Evolutionary conservation across 1,140 invertebrate genomes (phyloP).

Genomic region (Mizuhopecten yessoensis): DNA sequence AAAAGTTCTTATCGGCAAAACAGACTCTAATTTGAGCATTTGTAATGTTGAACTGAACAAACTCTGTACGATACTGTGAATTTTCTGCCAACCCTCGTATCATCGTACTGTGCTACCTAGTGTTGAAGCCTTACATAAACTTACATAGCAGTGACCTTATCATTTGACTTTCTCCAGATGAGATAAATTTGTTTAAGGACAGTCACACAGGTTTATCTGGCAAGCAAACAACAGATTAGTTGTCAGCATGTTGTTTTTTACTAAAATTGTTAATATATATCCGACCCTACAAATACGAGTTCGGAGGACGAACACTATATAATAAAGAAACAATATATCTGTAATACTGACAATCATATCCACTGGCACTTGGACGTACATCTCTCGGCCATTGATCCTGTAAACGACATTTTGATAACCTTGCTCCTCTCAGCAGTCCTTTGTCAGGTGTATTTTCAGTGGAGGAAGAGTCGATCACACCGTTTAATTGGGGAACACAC

Average conservation of each 20-base stretch:
- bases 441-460: too few relatives aligned
- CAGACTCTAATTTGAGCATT: too few relatives aligned
- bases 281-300: background rate
- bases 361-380: background rate
- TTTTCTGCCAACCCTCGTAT: too few relatives aligned
- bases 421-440: background rate
- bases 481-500: background rate
- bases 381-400: background rate
- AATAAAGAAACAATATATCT: background rate
- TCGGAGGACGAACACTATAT: background rate
- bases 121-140: too few relatives aligned
- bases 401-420: background rate
- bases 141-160: too few relatives aligned
- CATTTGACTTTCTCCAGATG: background rate
- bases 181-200: background rate
- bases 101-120: background rate
- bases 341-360: background rate
- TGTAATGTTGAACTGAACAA: too few relatives aligned
- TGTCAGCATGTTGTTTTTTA: background rate
- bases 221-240: background rate
- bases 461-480: background rate
- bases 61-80: too few relatives aligned
- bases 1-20: too few relatives aligned
- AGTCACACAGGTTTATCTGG: background rate
- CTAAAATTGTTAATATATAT: background rate